phyloP scores from a whole-genome alignment of 2,888 invertebrate genomes.

The Pheosia gnoma region DNA sequence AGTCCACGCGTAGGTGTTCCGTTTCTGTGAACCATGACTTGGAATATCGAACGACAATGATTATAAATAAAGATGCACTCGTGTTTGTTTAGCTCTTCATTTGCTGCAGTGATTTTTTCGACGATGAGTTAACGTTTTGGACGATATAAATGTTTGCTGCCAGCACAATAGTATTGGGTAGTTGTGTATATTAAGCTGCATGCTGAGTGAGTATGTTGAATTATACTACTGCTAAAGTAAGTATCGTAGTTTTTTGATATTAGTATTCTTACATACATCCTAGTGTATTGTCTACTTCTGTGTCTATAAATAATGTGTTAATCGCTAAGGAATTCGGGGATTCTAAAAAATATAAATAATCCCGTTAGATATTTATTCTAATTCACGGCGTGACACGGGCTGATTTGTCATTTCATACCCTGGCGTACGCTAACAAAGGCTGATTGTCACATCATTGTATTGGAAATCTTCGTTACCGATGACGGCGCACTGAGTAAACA shows the following conservation, averaged over 20 bases:
- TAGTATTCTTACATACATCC: too few species aligned
- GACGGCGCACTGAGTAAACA: slow-evolving; percentile 69
- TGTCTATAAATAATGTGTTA: background rate
- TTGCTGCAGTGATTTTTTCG: slow-evolving; percentile 70
- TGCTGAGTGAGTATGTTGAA: slow-evolving; percentile 19
- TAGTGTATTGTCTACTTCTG: background rate
- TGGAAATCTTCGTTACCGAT: slow-evolving; percentile 42
- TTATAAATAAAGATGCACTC: slow-evolving; percentile 76
- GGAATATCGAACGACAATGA: slow-evolving; percentile 70
- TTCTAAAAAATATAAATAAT: background rate
- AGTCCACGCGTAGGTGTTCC: slow-evolving; percentile 75
- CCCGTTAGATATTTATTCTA: background rate
- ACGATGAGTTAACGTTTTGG: slow-evolving; percentile 41
- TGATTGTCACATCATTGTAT: slow-evolving; percentile 56
- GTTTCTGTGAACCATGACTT: slow-evolving; percentile 77
- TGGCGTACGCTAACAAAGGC: slow-evolving; percentile 43
- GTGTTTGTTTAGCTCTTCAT: slow-evolving; percentile 81
- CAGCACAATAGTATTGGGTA: slow-evolving; percentile 22
- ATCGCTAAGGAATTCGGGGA: background rate
- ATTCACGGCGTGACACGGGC: slow-evolving; percentile 27
- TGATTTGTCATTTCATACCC: slow-evolving; percentile 56
- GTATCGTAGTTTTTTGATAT: background rate
- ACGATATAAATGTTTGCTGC: slow-evolving; percentile 23
- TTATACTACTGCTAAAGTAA: slow-evolving; percentile 22
- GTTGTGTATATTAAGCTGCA: slow-evolving; percentile 24